These are phyloP conservation scores for Pocota personata DNA, from an alignment of 2,888 invertebrate genomes.

Conservation along the genomic window DNA sequence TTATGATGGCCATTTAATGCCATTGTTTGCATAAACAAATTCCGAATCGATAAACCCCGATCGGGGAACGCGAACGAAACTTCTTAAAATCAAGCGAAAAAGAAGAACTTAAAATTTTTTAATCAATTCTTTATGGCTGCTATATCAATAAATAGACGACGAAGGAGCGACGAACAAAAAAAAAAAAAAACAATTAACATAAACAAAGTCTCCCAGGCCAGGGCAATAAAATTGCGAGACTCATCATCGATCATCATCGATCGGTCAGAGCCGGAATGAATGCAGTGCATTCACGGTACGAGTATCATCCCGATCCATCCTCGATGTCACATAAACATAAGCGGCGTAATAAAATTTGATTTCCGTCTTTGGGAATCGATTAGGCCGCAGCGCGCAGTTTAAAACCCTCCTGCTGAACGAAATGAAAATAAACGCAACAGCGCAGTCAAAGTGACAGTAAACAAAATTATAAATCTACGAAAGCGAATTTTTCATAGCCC, in stretches of 20 bases:
- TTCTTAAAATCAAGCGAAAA: slow-evolving; percentile 18
- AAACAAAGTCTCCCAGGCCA: slow-evolving; percentile 60
- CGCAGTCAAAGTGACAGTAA: slow-evolving; percentile 48
- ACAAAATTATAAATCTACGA: slow-evolving; percentile 55
- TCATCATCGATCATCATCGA: slow-evolving; percentile 72
- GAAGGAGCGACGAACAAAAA: slow-evolving; percentile 9
- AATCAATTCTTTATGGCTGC: slow-evolving; percentile 69
- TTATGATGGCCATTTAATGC: slow-evolving; percentile 65
- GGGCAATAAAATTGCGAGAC: slow-evolving; percentile 52
- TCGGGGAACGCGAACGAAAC: slow-evolving; percentile 22
- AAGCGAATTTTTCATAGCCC: slow-evolving; percentile 43
- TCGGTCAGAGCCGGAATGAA: slow-evolving; percentile 29
- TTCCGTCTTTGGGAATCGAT: slow-evolving; percentile 63
- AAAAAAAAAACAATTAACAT: slow-evolving; percentile 62
- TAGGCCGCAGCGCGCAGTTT: slow-evolving; percentile 4
- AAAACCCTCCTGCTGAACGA: slow-evolving; percentile 2
- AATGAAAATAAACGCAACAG: slow-evolving; percentile 61
- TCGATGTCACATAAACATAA: slow-evolving; percentile 46
- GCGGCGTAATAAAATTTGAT: slow-evolving; percentile 57
- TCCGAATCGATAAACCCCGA: slow-evolving; percentile 49
- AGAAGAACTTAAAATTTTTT: slow-evolving; percentile 54
- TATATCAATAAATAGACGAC: slow-evolving; percentile 69
- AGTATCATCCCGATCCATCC: slow-evolving; percentile 11
- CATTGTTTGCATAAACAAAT: slow-evolving; percentile 72
- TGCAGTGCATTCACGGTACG: slow-evolving; percentile 55